These are phyloP conservation scores for Tragulus kanchil DNA, from an alignment of 2,113 vertebrate species.

Conservation along the genomic window DNA sequence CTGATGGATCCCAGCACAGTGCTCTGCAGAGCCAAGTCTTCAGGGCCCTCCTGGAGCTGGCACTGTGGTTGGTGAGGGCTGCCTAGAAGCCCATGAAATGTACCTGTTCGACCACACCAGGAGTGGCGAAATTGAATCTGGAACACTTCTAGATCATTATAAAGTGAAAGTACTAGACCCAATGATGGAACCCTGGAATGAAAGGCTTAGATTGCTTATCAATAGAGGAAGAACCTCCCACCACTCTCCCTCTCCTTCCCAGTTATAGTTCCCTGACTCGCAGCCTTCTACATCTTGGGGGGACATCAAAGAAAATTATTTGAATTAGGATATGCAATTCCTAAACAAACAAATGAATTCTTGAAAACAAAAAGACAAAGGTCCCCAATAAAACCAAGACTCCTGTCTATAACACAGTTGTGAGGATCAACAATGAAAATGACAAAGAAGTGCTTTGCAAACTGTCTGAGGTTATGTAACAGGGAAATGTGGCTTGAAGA, in stretches of 20 bases:
- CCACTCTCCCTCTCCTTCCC: not conserved
- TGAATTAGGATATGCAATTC: not conserved
- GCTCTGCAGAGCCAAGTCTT: not conserved
- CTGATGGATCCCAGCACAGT: not conserved
- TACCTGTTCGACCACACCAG: not conserved
- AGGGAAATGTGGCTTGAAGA: conserved; percentile 23
- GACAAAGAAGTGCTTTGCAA: not conserved
- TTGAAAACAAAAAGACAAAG: not conserved
- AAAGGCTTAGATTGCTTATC: not conserved
- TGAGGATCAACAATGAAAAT: not conserved
- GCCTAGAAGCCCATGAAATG: not conserved
- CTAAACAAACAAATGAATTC: not conserved
- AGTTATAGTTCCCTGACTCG: not conserved
- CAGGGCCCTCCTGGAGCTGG: not conserved
- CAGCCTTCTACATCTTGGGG: not conserved
- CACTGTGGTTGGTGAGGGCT: not conserved
- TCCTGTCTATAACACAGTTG: not conserved
- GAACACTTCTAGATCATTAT: not conserved
- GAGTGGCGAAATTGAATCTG: not conserved
- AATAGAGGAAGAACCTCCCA: too few species aligned
- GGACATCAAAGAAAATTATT: not conserved
- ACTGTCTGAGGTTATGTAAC: not conserved
- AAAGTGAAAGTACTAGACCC: not conserved
- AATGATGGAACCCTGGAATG: not conserved
- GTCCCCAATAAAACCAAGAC: not conserved